Base-by-base conservation (phyloP, 2,888 invertebrate species). In the Lypha dubia region DNA sequence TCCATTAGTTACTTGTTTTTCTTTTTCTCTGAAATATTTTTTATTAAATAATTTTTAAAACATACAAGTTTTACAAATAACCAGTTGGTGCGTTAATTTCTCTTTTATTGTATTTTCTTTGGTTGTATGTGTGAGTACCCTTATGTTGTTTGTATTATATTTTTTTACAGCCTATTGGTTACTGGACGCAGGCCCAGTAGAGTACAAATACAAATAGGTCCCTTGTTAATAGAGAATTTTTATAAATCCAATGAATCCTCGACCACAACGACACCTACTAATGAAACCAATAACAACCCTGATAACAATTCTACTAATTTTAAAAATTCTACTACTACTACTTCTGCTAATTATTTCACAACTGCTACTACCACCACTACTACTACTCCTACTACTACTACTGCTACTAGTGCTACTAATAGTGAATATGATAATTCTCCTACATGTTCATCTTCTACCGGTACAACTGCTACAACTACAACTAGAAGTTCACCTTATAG, bases 121-220 rank as follows among this genome's bases (percentile, higher is more conserved):
- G 74, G 63, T 83, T 79, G 68, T 79, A 73, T 60, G 82, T 75
- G 74, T 81, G 68, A 68, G 80, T 76, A 56, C 46, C 68, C 46
- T 76, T 81, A 68, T 76, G 56, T 81, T 46, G n/a, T 75, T 24
- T 46, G 28, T 75, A 28, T 73, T 51, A 65, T 73, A 58, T 71
- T 79, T 65, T 79, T 75, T 75, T 79, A 70, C 92, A 92, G 92
- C 90, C 92, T 92, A 67, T 90, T 92, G 89, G 90, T 90, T 86
- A 92, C 91, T 88, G 92, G 92, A 89, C 92, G 92, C 89, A 91
- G 92, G 86, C 91, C 92, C 86, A 92, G 92, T 91, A 90, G 89
- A 90, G 79, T 90, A 71, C 81, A 82, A 86, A 88, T 91, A 87
- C 89, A 89, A 88, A 89, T 89, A 89, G 91, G 89, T 88, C 89